A percentile compares a stretch with the other conserved stretches of the same genome.
Evolutionary conservation across 2,113 vertebrate species (phyloP).

Genomic region (Apodemus speciosus): DNA sequence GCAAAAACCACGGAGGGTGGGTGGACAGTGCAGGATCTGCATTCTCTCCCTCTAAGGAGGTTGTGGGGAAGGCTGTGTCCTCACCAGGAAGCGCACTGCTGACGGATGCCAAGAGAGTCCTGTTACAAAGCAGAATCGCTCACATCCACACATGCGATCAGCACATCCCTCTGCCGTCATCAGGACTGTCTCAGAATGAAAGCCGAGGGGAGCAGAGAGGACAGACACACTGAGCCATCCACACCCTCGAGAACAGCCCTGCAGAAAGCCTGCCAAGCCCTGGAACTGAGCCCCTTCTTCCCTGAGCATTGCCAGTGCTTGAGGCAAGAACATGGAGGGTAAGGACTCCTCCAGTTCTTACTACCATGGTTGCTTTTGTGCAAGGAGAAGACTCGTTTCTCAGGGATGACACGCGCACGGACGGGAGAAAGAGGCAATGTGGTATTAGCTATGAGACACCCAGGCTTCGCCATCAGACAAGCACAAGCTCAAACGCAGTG

Average conservation of each 20-base stretch:
- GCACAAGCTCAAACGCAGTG: background rate
- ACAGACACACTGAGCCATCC: background rate
- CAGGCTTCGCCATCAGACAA: background rate
- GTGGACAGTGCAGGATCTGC: background rate
- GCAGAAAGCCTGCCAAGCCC: background rate
- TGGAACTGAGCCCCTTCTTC: background rate
- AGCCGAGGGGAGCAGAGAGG: background rate
- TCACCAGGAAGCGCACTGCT: background rate
- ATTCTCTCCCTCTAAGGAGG: background rate
- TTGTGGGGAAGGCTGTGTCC: background rate
- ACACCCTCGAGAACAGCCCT: rapidly evolving
- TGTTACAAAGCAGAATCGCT: background rate
- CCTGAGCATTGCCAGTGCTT: background rate
- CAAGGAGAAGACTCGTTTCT: background rate
- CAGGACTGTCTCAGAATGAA: background rate
- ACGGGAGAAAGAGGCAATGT: background rate
- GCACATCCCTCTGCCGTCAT: background rate
- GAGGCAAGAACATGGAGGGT: background rate
- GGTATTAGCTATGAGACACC: rapidly evolving
- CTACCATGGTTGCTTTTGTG: background rate
- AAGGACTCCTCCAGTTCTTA: background rate
- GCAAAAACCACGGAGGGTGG: background rate
- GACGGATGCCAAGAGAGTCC: background rate
- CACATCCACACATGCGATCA: background rate
- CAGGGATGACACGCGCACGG: background rate